Evolutionary conservation across 2,888 invertebrate genomes (phyloP), one percentile per base, ranked within the genome.

Genomic region (Tyria jacobaeae): DNA sequence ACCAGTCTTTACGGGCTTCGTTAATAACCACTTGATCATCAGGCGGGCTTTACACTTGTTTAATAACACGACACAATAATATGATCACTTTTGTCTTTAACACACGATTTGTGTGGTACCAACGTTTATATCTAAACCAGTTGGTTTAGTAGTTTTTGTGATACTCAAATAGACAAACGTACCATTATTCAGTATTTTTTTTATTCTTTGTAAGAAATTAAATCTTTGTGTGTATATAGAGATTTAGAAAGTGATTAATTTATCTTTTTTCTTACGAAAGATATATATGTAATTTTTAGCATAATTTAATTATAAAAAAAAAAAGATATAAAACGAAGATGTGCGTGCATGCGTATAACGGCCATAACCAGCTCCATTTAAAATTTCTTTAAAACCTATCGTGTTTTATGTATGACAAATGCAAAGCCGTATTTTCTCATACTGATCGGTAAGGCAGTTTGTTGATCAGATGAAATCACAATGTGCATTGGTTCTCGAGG

Each of bases 401-500:
- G 41, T 44, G 3, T 21, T 31, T 6, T 31, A 31, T 31, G 7
- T 31, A 31, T 6, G 7, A 44, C 6, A 17, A 44, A 15, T 6
- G 35, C n/a, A 25, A 14, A 14, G 15, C 10, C 49, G n/a, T 15
- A 6, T 17, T 41, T 41, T 15, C 21, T n/a, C 27, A 5, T 17
- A 24, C 25, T 12, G 4, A n/a, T 4, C 5, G 3, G 14, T 15
- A 15, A 47, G 25, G 2, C 12, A 6, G 7, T 4, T n/a, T 56
- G 4, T 4, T n/a, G n/a, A n/a, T 37, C 14, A n/a, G 37, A 27
- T 50, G 24, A 52, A 17, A 48, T 25, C 25, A 39, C 25, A 39
- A 17, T 54, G n/a, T 39, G 27, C 48, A 53, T 14, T 41, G 12
- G 48, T 31, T 48, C 35, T 12, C 15, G 34, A 21, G 71, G 73